Base-by-base conservation (phyloP, 2,888 invertebrate genomes). In the Cryptus viduatorius region DNA sequence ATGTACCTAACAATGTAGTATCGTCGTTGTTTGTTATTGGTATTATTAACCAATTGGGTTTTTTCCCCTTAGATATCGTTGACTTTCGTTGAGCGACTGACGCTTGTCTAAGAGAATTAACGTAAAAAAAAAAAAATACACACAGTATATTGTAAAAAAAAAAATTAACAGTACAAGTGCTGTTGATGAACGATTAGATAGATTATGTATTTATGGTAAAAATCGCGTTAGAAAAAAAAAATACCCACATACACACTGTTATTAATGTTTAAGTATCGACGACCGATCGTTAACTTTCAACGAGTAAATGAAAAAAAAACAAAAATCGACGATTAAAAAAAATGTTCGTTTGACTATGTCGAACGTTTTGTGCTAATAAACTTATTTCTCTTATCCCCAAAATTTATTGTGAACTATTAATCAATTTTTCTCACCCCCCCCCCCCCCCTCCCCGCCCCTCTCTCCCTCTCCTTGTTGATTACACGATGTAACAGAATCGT, bases 1-100 rank as follows among this genome's bases (percentile, higher is more conserved):
- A 48, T 61, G 37, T 75, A 79, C 64, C 48, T 73, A 79, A 61
- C 48, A 53, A 48, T 56, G 42, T 50, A 67, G 48, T 64, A 77
- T 83, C 65, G 79, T 76, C 64, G 73, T 76, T 79, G 68, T 81
- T 59, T 75, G 79, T 79, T 76, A 76, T 79, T 72, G 83, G 67
- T 44, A 50, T 71, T 71, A 77, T 71, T 71, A 24, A 37, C 59
- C 83, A 65, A 83, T 42, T 75, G 68, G 37, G 67, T 37, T 64
- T 71, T 75, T 75, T 68, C 64, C 50, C 46, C 53, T 56, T 48
- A 59, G 46, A 48, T 72, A 61, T 61, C 14, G 56, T 75, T 24
- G 50, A 50, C 24, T 59, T 61, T 14, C 3, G 14, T 24, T 29
- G n/a, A 42, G 46, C 71, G 37, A 59, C 16, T 53, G 19, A 24